Conservation (phyloP, 2,113 vertebrate genomes). For the Salvelinus fontinalis region DNA sequence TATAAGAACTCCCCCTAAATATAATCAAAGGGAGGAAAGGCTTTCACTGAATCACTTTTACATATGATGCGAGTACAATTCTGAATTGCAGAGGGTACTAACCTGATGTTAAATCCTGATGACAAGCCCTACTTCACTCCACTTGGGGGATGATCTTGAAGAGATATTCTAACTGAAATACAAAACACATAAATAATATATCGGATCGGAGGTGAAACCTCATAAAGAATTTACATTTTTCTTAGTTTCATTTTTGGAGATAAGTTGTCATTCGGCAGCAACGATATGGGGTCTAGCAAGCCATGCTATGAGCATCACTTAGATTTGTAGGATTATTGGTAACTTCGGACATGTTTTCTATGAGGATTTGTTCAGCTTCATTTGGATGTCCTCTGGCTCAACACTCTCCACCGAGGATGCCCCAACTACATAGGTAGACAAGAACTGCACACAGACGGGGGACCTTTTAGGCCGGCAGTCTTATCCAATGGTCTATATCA, state of each 20-base stretch:
- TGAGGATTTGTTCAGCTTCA: no score
- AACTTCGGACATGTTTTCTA: no score
- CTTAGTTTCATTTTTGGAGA: neutral
- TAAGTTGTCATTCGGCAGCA: neutral
- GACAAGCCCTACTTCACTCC: slow-evolving; percentile 16
- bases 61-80: neutral
- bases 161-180: slow-evolving; percentile 69
- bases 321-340: neutral
- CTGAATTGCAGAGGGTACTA: neutral
- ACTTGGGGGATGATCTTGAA: slow-evolving; percentile 60
- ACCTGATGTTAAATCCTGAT: slow-evolving; percentile 3
- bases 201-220: no score
- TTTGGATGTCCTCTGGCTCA: slow-evolving; percentile 47
- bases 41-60: neutral
- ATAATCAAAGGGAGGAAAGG: no score
- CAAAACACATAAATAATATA: slow-evolving; percentile 5
- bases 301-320: neutral
- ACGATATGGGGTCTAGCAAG: no score
- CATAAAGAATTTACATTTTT: no score
- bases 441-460: slow-evolving; percentile 69
- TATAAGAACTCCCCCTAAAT: no score
- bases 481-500: neutral
- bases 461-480: neutral
- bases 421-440: slow-evolving; percentile 71
- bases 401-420: slow-evolving; percentile 56